Evolutionary conservation across 2,888 invertebrate genomes (phyloP).

Genomic region (Xanthia togata): DNA sequence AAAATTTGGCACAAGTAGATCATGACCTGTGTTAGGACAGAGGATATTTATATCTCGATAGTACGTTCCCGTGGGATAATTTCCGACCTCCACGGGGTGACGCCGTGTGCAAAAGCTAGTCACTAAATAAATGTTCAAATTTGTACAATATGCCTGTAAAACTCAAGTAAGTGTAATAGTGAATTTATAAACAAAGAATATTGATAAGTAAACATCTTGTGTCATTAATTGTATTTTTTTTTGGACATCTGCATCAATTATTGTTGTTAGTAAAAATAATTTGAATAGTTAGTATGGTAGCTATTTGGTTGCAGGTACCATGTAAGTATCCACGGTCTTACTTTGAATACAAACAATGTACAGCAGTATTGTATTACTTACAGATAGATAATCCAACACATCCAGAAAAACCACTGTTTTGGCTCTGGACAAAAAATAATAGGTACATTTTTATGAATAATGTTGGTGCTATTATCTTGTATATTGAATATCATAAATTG

Average conservation of each 20-base stretch:
- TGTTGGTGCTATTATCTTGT: background rate
- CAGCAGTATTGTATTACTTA: constrained; percentile 15
- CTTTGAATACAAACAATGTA: background rate
- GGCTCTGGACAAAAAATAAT: background rate
- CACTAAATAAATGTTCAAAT: background rate
- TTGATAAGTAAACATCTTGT: background rate
- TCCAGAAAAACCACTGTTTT: constrained; percentile 25
- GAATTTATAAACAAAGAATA: constrained; percentile 2
- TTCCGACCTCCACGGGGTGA: too few relatives aligned
- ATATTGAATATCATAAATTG: background rate
- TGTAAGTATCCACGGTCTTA: background rate
- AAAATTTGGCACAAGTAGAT: too few relatives aligned
- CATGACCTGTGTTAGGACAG: too few relatives aligned
- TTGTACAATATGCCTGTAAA: background rate
- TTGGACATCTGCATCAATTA: background rate
- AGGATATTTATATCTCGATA: too few relatives aligned
- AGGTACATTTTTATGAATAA: constrained; percentile 2
- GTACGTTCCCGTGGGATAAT: too few relatives aligned
- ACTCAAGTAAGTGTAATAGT: background rate
- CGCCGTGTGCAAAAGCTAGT: too few relatives aligned
- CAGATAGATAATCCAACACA: constrained; percentile 26
- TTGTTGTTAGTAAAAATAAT: background rate
- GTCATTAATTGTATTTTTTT: background rate
- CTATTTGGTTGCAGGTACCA: background rate
- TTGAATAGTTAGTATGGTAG: background rate